Conservation (phyloP, 2,888 invertebrate genomes). For the Pediacus dermestoides region DNA sequence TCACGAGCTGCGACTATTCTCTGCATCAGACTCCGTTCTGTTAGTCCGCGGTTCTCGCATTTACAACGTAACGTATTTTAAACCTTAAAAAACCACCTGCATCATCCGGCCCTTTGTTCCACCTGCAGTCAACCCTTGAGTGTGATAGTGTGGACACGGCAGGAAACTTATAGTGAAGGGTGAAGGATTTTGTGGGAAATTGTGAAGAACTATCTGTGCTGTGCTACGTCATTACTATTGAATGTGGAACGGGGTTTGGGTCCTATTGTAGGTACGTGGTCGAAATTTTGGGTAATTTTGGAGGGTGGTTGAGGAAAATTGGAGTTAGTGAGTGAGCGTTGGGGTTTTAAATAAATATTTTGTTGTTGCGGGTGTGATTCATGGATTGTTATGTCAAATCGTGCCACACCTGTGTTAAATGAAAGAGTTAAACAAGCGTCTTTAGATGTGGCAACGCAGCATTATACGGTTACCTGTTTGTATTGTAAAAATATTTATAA, state of each 20-base stretch:
- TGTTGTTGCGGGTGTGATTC: slow-evolving; percentile 14
- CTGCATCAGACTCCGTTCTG: slow-evolving; percentile 21
- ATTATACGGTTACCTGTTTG: slow-evolving; percentile 19
- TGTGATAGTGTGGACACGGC: too few relatives aligned
- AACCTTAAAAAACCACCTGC: slow-evolving; percentile 20
- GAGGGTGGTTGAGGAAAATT: too few relatives aligned
- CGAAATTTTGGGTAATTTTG: too few relatives aligned
- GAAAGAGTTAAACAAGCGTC: slow-evolving; percentile 21
- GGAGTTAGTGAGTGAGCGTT: background rate
- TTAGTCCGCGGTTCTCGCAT: slow-evolving; percentile 24
- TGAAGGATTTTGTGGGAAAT: too few relatives aligned
- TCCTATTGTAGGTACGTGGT: too few relatives aligned
- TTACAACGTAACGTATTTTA: slow-evolving; percentile 15
- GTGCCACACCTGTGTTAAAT: slow-evolving; percentile 36
- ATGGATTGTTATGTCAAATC: slow-evolving; percentile 12
- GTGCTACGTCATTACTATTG: too few relatives aligned
- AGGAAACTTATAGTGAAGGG: too few relatives aligned
- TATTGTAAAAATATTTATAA: too few relatives aligned
- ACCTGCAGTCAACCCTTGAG: too few relatives aligned
- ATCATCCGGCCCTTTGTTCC: slow-evolving; percentile 9
- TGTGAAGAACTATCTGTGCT: too few relatives aligned
- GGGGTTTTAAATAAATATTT: slow-evolving; percentile 1
- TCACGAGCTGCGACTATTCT: slow-evolving; percentile 16
- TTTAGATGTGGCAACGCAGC: slow-evolving; percentile 31
- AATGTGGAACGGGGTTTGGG: too few relatives aligned